Conservation (phyloP, 2,113 vertebrate genomes). For the Zosterops japonicus region DNA sequence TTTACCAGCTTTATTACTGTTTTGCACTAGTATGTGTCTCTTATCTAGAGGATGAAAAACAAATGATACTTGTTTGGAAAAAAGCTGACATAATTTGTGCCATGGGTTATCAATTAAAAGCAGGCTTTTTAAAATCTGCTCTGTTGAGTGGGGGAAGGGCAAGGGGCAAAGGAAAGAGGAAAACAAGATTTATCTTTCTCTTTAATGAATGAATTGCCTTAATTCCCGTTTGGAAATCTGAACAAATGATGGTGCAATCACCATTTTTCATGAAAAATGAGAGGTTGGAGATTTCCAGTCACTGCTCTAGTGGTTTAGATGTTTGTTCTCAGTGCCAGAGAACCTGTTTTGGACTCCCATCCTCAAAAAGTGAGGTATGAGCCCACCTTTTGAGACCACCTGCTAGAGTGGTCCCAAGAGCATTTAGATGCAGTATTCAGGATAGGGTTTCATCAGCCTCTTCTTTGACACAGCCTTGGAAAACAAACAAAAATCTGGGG, state of each 20-base stretch:
- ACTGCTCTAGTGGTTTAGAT: neutral
- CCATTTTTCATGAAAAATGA: neutral
- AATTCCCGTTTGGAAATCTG: neutral
- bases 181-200: neutral
- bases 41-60: neutral
- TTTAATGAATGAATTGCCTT: neutral
- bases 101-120: neutral
- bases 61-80: neutral
- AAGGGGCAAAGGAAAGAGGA: neutral
- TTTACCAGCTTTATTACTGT: neutral
- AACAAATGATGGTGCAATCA: neutral
- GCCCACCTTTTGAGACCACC: too few species aligned
- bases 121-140: neutral
- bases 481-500: neutral
- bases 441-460: neutral
- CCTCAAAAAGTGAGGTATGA: neutral
- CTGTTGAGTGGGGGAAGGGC: neutral
- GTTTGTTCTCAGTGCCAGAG: fast-evolving
- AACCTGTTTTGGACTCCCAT: neutral
- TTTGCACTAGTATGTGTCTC: neutral
- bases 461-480: neutral
- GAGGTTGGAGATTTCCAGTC: neutral
- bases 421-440: neutral
- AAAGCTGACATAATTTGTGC: neutral
- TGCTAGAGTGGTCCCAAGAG: neutral